Evolutionary conservation across 2,113 vertebrate species (phyloP).

Genomic region (Zosterops lateralis): DNA sequence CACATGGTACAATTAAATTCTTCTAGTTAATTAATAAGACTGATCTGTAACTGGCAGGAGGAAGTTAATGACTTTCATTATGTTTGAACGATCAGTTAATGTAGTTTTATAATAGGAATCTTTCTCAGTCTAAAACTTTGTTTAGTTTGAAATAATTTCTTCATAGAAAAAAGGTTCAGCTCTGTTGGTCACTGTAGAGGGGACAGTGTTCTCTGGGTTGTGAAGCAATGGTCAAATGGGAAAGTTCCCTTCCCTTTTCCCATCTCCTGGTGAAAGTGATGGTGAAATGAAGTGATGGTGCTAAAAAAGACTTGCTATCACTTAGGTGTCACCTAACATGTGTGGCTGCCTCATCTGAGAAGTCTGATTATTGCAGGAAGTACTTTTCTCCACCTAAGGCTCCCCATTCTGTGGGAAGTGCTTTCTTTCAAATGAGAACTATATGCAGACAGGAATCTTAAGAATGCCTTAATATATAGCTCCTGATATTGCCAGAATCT

Average conservation of each 20-base stretch:
- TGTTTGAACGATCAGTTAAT: neutral
- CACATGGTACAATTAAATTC: neutral
- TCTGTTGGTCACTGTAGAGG: neutral
- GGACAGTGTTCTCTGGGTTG: neutral
- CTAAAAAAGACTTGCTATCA: neutral
- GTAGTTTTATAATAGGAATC: neutral
- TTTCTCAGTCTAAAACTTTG: neutral
- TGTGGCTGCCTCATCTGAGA: neutral
- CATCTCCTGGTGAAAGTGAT: neutral
- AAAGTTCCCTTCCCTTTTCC: neutral
- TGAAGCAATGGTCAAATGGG: neutral
- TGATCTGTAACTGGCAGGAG: neutral
- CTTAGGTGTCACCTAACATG: neutral
- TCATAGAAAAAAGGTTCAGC: neutral
- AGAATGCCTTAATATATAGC: neutral
- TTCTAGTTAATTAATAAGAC: neutral
- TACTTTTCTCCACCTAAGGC: neutral
- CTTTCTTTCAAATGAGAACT: neutral
- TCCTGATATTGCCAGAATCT: neutral
- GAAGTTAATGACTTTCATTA: neutral
- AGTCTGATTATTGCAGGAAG: neutral
- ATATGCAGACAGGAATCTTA: neutral
- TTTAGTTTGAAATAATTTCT: neutral
- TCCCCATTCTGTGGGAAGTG: neutral
- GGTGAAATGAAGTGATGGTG: neutral